phyloP scores from a whole-genome alignment of 2,888 invertebrate species.

The Drosophila robusta region DNA sequence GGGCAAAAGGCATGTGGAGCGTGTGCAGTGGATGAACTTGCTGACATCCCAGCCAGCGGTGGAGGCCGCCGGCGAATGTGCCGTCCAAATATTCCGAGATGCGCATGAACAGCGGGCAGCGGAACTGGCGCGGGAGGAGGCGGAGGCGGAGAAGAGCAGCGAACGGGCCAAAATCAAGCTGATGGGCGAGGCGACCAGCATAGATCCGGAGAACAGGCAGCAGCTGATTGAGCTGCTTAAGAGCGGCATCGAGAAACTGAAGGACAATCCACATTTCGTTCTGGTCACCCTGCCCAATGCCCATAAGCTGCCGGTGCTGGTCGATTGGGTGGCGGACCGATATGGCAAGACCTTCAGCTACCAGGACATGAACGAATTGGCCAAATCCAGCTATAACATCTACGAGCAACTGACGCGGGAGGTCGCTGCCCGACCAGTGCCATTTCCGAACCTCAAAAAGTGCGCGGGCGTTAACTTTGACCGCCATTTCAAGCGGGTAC shows the following conservation, averaged over 20 bases:
- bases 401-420: constrained; percentile 6
- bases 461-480: no score
- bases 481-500: neutral
- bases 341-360: constrained; percentile 60
- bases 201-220: constrained; percentile 62
- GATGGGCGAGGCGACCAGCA: constrained; percentile 1
- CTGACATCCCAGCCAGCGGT: neutral
- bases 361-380: constrained; percentile 32
- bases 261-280: constrained; percentile 66
- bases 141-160: neutral
- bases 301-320: constrained; percentile 65
- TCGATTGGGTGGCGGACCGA: constrained; percentile 67
- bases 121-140: neutral
- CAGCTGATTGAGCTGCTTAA: constrained; percentile 53
- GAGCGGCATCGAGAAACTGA: constrained; percentile 51
- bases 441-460: no score
- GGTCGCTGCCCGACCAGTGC: neutral
- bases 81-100: constrained; percentile 1
- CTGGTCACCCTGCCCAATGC: constrained; percentile 74
- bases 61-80: constrained; percentile 28
- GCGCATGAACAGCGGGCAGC: neutral
- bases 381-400: constrained; percentile 22
- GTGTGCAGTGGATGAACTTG: neutral
- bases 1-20: neutral
- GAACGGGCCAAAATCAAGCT: neutral